Evolutionary conservation across 2,888 invertebrate genomes (phyloP), one percentile per base, ranked within the genome.

Genomic region (Drosophila kanekoi): DNA sequence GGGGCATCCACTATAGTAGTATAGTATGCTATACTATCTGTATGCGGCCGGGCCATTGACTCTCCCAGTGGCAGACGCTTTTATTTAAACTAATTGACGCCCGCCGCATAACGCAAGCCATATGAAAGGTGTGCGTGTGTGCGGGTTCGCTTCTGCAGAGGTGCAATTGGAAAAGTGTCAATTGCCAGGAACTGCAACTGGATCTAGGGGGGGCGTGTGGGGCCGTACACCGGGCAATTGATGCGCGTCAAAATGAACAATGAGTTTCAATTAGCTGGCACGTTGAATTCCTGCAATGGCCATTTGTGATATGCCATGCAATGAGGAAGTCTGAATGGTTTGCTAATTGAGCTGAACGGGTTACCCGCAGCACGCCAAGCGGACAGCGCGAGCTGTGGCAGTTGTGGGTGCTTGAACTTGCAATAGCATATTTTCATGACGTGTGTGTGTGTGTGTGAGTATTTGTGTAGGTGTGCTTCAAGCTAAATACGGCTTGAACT

Each of bases 21-120:
- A 58, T 49, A 38, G 37, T 43, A 56, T 54, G 35, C 52, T 9
- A 13, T 28, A 28, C 38, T 48, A 37, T 57, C 41, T 59, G 33
- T 13, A 38, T 74, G 40, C 49, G 20, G 51, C 73, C 72, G 78
- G 85, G 85, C 85, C 89, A 84, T 87, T 85, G 85, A 85, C 89
- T 85, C 85, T 83, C 72, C n/a, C 52, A 43, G 53, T 62, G 23
- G 49, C 62, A 60, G 66, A 49, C 61, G 74, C 72, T 75, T 72
- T 89, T 86, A 89, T 86, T 86, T 86, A 89, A 86, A 86, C 89
- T 89, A 89, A 86, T 86, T 89, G 88, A 89, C 82, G 81, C 74
- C 84, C 72, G 79, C 71, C 67, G 71, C 74, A 44, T 56, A 68
- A 62, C 53, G 67, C 54, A 57, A 49, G 63, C 64, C 54, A 59